Conservation (phyloP, 2,888 invertebrate genomes). For the Oligia latruncula region DNA sequence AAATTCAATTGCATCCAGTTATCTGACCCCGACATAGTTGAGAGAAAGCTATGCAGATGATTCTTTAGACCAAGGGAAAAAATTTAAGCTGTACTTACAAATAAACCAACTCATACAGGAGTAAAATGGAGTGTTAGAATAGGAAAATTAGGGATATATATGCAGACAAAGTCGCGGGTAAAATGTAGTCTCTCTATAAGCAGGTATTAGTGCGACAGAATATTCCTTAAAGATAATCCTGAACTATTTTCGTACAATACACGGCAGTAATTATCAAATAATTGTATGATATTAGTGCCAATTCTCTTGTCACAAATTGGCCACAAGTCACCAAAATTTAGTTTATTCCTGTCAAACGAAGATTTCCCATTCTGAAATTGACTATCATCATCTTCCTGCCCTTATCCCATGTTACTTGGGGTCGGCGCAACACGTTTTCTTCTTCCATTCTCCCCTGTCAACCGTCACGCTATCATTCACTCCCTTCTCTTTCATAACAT, state of each 20-base stretch:
- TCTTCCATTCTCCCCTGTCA: too few relatives aligned
- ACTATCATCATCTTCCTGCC: too few relatives aligned
- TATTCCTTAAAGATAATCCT: background rate
- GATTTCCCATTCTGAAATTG: too few relatives aligned
- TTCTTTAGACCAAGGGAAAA: background rate
- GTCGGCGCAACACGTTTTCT: too few relatives aligned
- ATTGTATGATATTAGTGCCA: background rate
- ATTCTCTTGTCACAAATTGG: too few relatives aligned
- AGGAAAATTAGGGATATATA: background rate
- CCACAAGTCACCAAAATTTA: too few relatives aligned
- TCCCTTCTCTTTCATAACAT: too few relatives aligned
- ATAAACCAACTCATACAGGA: background rate
- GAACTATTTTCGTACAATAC: conserved; percentile 2
- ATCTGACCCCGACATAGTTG: background rate
- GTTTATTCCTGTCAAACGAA: too few relatives aligned
- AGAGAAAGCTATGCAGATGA: background rate
- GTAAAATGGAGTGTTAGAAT: background rate
- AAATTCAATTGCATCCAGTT: too few relatives aligned
- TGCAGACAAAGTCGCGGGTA: background rate
- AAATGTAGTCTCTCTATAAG: background rate
- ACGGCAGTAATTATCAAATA: background rate
- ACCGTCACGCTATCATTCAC: too few relatives aligned
- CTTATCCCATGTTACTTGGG: too few relatives aligned
- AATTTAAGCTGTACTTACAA: background rate
- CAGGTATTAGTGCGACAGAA: background rate